A percentile compares a stretch with the other conserved stretches of the same genome.
Conservation (phyloP, 2,797 vertebrate species). For the Pygocentrus nattereri region DNA sequence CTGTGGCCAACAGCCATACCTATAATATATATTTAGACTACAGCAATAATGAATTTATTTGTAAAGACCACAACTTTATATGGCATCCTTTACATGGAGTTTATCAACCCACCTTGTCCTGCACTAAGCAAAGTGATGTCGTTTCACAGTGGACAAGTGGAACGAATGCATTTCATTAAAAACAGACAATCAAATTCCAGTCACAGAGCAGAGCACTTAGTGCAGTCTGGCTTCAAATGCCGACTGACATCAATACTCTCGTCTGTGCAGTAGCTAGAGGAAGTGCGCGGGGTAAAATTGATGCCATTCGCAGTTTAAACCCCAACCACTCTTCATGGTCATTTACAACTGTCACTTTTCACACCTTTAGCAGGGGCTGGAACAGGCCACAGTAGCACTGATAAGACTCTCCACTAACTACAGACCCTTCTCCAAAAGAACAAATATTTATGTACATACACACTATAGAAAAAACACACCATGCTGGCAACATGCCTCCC, state of each 20-base stretch:
- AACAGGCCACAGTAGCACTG: conserved; percentile 20
- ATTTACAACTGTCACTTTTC: conserved; percentile 62
- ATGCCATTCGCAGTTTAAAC: conserved; percentile 57
- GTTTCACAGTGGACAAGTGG: conserved; percentile 49
- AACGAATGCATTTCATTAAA: conserved; percentile 55
- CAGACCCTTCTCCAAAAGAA: conserved; percentile 26
- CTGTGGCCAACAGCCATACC: conserved; percentile 36
- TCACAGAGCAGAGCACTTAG: conserved; percentile 42
- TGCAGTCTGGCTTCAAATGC: conserved; percentile 43
- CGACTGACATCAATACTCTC: conserved; percentile 52
- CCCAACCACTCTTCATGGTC: conserved; percentile 54
- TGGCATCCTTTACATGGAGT: conserved; percentile 22
- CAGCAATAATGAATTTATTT: conserved; percentile 37
- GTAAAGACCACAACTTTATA: conserved; percentile 36
- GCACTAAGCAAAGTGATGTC: conserved; percentile 23
- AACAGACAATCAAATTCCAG: conserved; percentile 56
- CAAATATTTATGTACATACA: conserved; percentile 2
- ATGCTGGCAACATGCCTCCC: neutral
- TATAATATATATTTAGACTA: conserved; percentile 42
- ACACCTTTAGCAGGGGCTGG: conserved; percentile 36
- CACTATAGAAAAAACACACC: neutral
- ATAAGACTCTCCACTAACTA: conserved; percentile 25
- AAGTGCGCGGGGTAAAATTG: conserved; percentile 51
- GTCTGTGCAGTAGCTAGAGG: conserved; percentile 36
- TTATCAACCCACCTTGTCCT: neutral